Evolutionary conservation across 2,113 vertebrate species (phyloP).

Genomic region (Nothoprocta perdicaria): DNA sequence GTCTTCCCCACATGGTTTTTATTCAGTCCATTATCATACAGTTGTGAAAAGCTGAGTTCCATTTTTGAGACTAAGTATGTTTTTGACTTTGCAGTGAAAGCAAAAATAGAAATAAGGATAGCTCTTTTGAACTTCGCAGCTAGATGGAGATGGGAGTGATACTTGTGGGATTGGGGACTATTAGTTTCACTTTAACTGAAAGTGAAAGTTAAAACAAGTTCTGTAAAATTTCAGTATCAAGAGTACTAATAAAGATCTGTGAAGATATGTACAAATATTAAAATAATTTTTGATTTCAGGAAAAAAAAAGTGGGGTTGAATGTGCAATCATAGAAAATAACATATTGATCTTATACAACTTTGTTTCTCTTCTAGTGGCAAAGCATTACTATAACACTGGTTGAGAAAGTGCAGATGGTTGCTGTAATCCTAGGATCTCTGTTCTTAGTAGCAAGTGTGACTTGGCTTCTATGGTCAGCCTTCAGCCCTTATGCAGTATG

Average conservation of each 20-base stretch:
- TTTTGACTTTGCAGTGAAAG: not conserved
- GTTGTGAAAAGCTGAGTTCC: slow-evolving; percentile 4
- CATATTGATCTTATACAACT: slow-evolving; percentile 75
- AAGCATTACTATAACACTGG: slow-evolving; percentile 94
- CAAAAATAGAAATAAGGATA: not conserved
- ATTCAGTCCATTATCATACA: slow-evolving; percentile 24
- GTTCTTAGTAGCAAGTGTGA: slow-evolving; percentile 94
- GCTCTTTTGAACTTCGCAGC: slow-evolving; percentile 19
- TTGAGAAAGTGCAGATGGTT: slow-evolving; percentile 97
- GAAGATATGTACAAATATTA: slow-evolving; percentile 39
- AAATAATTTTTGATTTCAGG: slow-evolving; percentile 56
- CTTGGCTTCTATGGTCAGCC: slow-evolving; percentile 95
- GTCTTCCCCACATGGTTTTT: not conserved
- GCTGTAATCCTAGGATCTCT: slow-evolving; percentile 95
- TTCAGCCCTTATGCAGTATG: slow-evolving; percentile 92
- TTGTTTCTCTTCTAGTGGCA: slow-evolving; percentile 91
- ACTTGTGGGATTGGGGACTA: not conserved
- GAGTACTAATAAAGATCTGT: slow-evolving; percentile 24
- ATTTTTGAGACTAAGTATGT: slow-evolving; percentile 6
- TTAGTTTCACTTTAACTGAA: not conserved
- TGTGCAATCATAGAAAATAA: slow-evolving; percentile 59
- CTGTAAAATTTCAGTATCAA: not conserved
- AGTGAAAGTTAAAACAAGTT: not conserved
- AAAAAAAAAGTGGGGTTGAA: slow-evolving; percentile 54
- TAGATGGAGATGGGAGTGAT: slow-evolving; percentile 2